Percentiles rank a stretch among this genome's conserved stretches.
These are phyloP conservation scores for Venusia cambrica DNA, from an alignment of 2,888 invertebrate species.

Conservation along the genomic window DNA sequence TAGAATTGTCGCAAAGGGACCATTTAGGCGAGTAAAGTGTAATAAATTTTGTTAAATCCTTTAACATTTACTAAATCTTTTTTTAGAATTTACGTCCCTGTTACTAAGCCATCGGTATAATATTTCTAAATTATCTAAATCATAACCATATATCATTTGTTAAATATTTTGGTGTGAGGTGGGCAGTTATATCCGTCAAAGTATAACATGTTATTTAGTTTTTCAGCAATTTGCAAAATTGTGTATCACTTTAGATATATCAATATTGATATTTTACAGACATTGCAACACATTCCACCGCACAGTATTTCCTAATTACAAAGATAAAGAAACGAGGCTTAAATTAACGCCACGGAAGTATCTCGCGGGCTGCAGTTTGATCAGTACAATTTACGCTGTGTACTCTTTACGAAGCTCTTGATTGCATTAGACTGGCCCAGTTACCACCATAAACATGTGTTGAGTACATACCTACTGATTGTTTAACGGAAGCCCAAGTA, in stretches of 20 bases:
- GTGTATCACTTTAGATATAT: conserved; percentile 2
- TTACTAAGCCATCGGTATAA: too few relatives aligned
- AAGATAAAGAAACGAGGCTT: conserved; percentile 15
- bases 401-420: conserved; percentile 56
- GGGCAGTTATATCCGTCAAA: too few relatives aligned
- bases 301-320: conserved; percentile 14
- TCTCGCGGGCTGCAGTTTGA: conserved; percentile 22
- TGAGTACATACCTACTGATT: conserved; percentile 41
- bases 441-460: conserved; percentile 56
- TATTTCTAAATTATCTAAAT: too few relatives aligned
- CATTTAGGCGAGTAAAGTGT: conserved; percentile 44
- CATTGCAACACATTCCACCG: neutral
- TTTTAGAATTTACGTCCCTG: conserved; percentile 27
- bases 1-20: conserved; percentile 52
- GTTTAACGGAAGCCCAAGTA: conserved; percentile 31
- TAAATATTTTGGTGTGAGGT: too few relatives aligned
- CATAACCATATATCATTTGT: too few relatives aligned
- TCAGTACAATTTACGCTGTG: conserved; percentile 44
- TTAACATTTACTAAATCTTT: conserved; percentile 37
- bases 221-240: neutral
- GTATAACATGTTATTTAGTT: too few relatives aligned
- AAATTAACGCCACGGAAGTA: conserved; percentile 28
- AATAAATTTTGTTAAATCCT: conserved; percentile 48
- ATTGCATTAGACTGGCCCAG: conserved; percentile 58
- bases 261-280: conserved; percentile 3